A percentile compares a stretch with the other conserved stretches of the same genome.
These are phyloP conservation scores for Schrankia costaestrigalis DNA, from an alignment of 2,888 invertebrate species.

Conservation along the genomic window DNA sequence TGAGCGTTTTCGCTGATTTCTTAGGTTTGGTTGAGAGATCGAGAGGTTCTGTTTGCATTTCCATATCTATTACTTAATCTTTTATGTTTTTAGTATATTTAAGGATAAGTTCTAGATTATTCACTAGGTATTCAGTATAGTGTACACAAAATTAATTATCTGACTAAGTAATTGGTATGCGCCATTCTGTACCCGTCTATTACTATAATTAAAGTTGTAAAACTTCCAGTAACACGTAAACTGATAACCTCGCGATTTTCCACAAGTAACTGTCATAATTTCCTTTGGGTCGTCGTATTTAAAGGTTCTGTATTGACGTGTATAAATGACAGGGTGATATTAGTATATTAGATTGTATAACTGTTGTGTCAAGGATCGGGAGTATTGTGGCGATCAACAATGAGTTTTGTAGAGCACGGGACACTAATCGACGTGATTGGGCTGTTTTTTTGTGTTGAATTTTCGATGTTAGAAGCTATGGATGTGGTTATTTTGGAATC, in stretches of 20 bases:
- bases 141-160: too few species aligned
- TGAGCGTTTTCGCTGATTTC: conserved; percentile 43
- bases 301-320: conserved; percentile 58
- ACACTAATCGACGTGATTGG: conserved; percentile 78
- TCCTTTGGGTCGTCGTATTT: conserved; percentile 54
- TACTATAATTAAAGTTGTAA: conserved; percentile 1
- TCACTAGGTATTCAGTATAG: too few species aligned
- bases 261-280: conserved; percentile 58
- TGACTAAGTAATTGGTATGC: too few species aligned
- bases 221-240: conserved; percentile 8
- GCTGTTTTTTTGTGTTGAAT: conserved; percentile 52
- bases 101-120: not conserved
- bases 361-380: conserved; percentile 47
- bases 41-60: conserved; percentile 64
- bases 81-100: too few species aligned
- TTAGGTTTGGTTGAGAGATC: conserved; percentile 59
- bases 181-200: not conserved
- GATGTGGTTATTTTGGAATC: conserved; percentile 30
- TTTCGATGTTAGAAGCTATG: conserved; percentile 24
- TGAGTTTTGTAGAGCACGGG: conserved; percentile 69
- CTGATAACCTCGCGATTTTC: conserved; percentile 52
- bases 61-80: conserved; percentile 38
- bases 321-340: conserved; percentile 59
- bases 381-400: conserved; percentile 67
- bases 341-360: conserved; percentile 68